Base-by-base conservation (phyloP, 2,113 vertebrate species). In the Lipophrys pholis region DNA sequence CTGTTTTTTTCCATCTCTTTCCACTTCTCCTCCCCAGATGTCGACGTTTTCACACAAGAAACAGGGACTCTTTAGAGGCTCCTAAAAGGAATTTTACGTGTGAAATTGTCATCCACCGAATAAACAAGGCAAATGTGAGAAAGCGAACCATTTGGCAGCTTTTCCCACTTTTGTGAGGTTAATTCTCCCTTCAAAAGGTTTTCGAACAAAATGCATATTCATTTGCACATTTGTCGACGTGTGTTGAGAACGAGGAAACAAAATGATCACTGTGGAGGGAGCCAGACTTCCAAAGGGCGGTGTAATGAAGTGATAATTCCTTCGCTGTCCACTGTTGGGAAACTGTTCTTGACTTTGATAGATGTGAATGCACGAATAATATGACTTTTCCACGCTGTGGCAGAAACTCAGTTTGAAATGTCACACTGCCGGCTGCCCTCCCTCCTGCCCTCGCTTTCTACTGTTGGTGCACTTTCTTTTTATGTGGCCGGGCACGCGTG, bases 331-430 rank as follows among this genome's bases (percentile, higher is more conserved):
- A 75, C 64, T 66, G 74, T 76, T 74, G 36, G 59, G 65, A 84
- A 86, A 86, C 83, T 83, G 54, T 42, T 35, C 12, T 43, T 66
- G 82, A 85, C 77, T 87, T 89, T 90, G 85, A 90, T 83, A 71
- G 84, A 90, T 91, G 76, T 72, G 46, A 64, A 76, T 76, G 72
- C 58, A 50, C n/a, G 11, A 81, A 75, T 74, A 85, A 87, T 78
- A 81, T 90, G 90, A 83, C 83, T 90, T 92, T 85, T 92, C 76
- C 74, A 54, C 51, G 39, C 61, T 64, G 78, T 71, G 74, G 78
- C 53, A 64, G 40, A 39, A 85, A 82, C 71, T 86, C 62, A 48
- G 69, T 80, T 89, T 76, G 70, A 92, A 92, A 92, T 92, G 90
- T 89, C 91, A 92, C 73, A 69, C 74, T 82, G 60, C 56, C 67